These are phyloP conservation scores for Drosophila kohkoa DNA, from an alignment of 1,140 invertebrate species.

Conservation along the genomic window DNA sequence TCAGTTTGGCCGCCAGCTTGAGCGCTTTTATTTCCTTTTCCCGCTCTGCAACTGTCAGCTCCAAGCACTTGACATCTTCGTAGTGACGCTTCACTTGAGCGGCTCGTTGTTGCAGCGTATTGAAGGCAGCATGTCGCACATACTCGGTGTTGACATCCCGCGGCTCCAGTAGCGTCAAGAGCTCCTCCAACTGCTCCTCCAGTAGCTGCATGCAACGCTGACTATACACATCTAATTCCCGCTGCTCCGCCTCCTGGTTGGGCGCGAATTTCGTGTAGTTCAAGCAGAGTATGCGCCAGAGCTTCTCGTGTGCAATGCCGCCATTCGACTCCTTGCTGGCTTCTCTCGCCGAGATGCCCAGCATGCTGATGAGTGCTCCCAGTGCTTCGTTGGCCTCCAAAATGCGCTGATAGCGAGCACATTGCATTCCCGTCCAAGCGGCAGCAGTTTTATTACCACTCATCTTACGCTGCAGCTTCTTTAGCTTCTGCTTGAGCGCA, in stretches of 20 bases:
- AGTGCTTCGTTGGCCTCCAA: slow-evolving; percentile 86
- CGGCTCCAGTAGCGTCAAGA: slow-evolving; percentile 90
- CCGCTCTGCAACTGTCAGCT: slow-evolving; percentile 92
- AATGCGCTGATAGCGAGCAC: slow-evolving; percentile 87
- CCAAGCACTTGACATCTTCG: slow-evolving; percentile 94
- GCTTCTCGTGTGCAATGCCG: slow-evolving; percentile 73
- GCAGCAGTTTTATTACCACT: slow-evolving; percentile 84
- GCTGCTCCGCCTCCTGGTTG: slow-evolving; percentile 89
- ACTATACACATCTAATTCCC: slow-evolving; percentile 90
- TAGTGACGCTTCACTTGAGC: slow-evolving; percentile 93
- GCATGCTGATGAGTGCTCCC: slow-evolving; percentile 87
- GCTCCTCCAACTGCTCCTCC: slow-evolving; percentile 87
- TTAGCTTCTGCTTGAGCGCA: slow-evolving; percentile 92
- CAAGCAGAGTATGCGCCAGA: slow-evolving; percentile 72
- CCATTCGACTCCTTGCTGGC: slow-evolving; percentile 79
- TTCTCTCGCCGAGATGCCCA: slow-evolving; percentile 87
- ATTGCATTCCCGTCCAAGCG: slow-evolving; percentile 86
- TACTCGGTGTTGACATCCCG: slow-evolving; percentile 88
- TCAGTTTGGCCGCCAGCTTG: slow-evolving; percentile 92
- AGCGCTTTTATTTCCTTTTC: slow-evolving; percentile 95
- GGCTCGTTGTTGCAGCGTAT: slow-evolving; percentile 91
- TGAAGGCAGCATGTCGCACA: slow-evolving; percentile 86
- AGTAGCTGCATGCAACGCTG: slow-evolving; percentile 86
- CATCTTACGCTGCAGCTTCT: slow-evolving; percentile 89
- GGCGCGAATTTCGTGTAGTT: slow-evolving; percentile 69